Evolutionary conservation across 1,140 invertebrate species (phyloP).

Genomic region (Drosophila tani): DNA sequence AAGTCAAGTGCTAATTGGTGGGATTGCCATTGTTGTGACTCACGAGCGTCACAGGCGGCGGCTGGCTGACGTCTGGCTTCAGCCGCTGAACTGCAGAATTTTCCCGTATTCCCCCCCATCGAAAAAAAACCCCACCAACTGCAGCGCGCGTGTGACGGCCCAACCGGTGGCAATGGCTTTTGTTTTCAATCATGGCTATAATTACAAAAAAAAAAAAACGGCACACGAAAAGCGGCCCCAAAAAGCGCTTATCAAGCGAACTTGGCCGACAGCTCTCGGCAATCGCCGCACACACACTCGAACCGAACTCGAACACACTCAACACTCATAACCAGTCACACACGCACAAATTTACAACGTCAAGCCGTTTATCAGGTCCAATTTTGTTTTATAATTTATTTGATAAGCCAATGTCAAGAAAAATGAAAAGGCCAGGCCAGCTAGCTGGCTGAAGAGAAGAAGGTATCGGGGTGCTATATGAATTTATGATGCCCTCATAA

Average conservation of each 20-base stretch:
- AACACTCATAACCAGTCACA: conserved; percentile 20
- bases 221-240: conserved; percentile 11
- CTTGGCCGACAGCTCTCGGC: conserved; percentile 21
- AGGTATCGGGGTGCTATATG: conserved; percentile 28
- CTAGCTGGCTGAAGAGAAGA: conserved; percentile 12
- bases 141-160: conserved; percentile 36
- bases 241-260: conserved; percentile 72
- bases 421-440: conserved; percentile 32
- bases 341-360: conserved; percentile 52
- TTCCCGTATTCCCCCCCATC: conserved; percentile 46
- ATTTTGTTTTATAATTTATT: conserved; percentile 62
- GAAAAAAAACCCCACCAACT: too few relatives aligned
- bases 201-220: conserved; percentile 28
- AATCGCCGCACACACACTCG: conserved; percentile 14
- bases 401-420: conserved; percentile 78
- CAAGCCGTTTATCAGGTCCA: conserved; percentile 56
- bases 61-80: conserved; percentile 47
- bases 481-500: conserved; percentile 72
- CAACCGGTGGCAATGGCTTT: conserved; percentile 33
- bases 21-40: conserved; percentile 55
- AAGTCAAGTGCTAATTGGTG: conserved; percentile 75
- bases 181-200: conserved; percentile 46
- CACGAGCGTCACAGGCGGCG: conserved; percentile 45
- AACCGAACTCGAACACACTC: neutral
- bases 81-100: conserved; percentile 49